These are phyloP conservation scores for Hirtodrosophila alboralis DNA, from an alignment of 2,888 invertebrate species.

Conservation along the genomic window DNA sequence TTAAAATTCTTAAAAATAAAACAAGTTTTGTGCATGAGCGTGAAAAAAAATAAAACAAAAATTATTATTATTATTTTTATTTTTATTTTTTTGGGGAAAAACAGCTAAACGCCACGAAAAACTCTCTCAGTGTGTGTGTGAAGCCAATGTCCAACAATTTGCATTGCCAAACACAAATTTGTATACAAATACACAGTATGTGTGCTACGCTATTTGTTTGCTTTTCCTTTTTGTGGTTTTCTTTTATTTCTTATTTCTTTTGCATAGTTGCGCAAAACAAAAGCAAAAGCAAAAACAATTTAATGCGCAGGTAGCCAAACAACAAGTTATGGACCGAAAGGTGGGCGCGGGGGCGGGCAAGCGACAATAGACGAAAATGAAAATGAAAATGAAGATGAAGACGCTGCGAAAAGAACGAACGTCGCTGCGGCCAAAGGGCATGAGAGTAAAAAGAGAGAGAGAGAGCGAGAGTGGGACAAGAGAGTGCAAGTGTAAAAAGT, in stretches of 20 bases:
- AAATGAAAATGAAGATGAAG: slow-evolving; percentile 4
- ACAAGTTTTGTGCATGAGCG: slow-evolving; percentile 42
- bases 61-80: too few species aligned
- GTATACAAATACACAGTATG: slow-evolving; percentile 53
- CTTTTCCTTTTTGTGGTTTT: neutral
- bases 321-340: too few species aligned
- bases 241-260: slow-evolving; percentile 11
- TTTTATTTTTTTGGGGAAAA: slow-evolving; percentile 36
- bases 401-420: neutral
- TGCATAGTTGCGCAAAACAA: slow-evolving; percentile 54
- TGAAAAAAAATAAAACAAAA: slow-evolving; percentile 42
- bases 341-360: slow-evolving; percentile 27
- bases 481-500: too few species aligned
- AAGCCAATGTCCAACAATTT: slow-evolving; percentile 60
- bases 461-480: too few species aligned
- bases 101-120: slow-evolving; percentile 58
- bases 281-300: slow-evolving; percentile 21
- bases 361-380: slow-evolving; percentile 25
- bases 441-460: neutral
- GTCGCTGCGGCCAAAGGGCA: too few species aligned
- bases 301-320: slow-evolving; percentile 35
- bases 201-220: slow-evolving; percentile 27
- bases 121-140: slow-evolving; percentile 19
- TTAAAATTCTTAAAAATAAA: slow-evolving; percentile 65
- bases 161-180: slow-evolving; percentile 71